Evolutionary conservation across 2,113 vertebrate genomes (phyloP), one percentile per base, ranked within the genome.

Genomic region (Solea solea): DNA sequence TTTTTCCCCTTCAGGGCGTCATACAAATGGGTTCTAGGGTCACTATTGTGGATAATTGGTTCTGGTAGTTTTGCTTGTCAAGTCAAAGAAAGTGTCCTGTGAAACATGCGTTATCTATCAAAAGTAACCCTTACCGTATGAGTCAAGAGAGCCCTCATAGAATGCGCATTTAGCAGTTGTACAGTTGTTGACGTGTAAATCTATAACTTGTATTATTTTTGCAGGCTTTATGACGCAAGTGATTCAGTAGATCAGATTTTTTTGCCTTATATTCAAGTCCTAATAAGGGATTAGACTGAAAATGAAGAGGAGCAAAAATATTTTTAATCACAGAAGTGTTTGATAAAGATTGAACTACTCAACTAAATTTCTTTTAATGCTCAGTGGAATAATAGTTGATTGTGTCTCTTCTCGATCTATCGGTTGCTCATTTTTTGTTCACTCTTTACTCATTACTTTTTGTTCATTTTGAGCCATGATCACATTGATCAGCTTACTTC

Each of bases 21-120:
- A 54, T 42, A 21, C 0, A 4, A 52, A 15, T n/a, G 34, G 62
- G 16, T 70, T 58, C 59, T 41, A 40, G 42, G 68, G 80, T 70
- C 61, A 82, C 13, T 70, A 73, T 14, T 49, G 60, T 65, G 61
- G 50, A 80, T 73, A 85, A 75, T 49, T 21, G 59, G 39, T 55
- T n/a, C 44, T n/a, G 53, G 71, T 44, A 72, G 13, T 64, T 73
- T 75, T 57, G 28, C 49, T 54, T 56, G 53, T 71, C 48, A 51
- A 58, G 64, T 80, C 69, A 70, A 41, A 57, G 27, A 46, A 10
- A 48, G 4, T 48, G 45, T 12, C 45, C 16, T 34, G 34, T 50
- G 34, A 63, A 56, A 66, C 52, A 52, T n/a, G 21, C 11, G 15
- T 34, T 54, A 28, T 16, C 45, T 39, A 53, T 55, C 57, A 25